These are phyloP conservation scores for Maccullochella peelii DNA, from an alignment of 2,113 vertebrate species.

Conservation along the genomic window DNA sequence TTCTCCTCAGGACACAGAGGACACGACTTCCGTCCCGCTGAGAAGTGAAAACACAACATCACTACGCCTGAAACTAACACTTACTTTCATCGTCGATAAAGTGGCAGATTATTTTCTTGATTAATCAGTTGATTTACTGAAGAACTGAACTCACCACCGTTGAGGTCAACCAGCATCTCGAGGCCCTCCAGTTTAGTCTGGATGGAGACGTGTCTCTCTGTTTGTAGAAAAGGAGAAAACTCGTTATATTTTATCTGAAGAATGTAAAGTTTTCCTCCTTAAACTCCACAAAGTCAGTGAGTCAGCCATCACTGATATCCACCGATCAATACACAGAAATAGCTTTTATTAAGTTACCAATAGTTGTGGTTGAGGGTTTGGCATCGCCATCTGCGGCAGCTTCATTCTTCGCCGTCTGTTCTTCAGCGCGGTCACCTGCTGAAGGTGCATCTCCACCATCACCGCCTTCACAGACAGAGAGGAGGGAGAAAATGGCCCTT, in stretches of 20 bases:
- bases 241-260: background rate
- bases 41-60: conserved; percentile 29
- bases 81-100: background rate
- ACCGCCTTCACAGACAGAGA: conserved; percentile 11
- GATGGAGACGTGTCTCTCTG: conserved; percentile 95
- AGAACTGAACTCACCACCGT: no score
- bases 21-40: conserved; percentile 91
- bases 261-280: background rate
- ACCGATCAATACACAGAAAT: background rate
- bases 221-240: background rate
- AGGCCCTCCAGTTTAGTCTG: conserved; percentile 90
- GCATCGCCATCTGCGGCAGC: conserved; percentile 51
- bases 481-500: no score
- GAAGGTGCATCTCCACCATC: conserved; percentile 1
- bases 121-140: no score
- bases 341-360: conserved; percentile 17
- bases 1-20: conserved; percentile 95
- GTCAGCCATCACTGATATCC: background rate
- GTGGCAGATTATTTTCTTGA: background rate
- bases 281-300: background rate
- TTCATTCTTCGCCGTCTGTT: conserved; percentile 10
- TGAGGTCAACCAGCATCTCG: conserved; percentile 88
- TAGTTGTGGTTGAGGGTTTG: conserved; percentile 62
- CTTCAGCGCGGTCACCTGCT: background rate
- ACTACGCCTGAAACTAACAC: background rate